These are phyloP conservation scores for Agrotis ipsilon DNA, from an alignment of 2,888 invertebrate species.

Conservation along the genomic window DNA sequence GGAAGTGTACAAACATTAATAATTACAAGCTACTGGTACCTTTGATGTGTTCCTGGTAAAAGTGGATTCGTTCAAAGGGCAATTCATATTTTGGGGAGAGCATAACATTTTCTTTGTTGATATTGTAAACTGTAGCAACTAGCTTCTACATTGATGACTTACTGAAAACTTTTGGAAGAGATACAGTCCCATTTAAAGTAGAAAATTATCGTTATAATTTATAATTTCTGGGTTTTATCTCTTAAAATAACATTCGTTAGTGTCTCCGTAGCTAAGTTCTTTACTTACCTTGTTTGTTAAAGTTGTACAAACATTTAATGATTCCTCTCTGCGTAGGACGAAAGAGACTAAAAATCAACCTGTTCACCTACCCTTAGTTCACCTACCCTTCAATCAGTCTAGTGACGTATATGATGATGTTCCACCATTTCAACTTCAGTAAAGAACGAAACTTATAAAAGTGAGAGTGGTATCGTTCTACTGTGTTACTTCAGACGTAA, in stretches of 20 bases:
- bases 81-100: not conserved
- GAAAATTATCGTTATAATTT: too few species aligned
- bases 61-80: conserved; percentile 8
- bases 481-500: conserved; percentile 24
- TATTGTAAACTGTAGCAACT: not conserved
- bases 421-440: not conserved
- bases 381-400: too few species aligned
- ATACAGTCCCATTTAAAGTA: too few species aligned
- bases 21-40: conserved; percentile 62
- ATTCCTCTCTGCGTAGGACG: too few species aligned
- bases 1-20: conserved; percentile 70
- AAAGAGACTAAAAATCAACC: too few species aligned
- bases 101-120: not conserved
- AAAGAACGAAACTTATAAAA: conserved; percentile 17
- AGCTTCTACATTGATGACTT: not conserved
- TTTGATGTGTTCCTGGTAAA: conserved; percentile 39
- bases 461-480: conserved; percentile 45
- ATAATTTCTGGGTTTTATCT: too few species aligned
- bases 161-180: not conserved
- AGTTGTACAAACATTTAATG: too few species aligned
- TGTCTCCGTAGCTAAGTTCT: too few species aligned
- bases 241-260: too few species aligned
- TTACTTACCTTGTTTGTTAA: too few species aligned
- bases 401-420: not conserved
- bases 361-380: too few species aligned